Evolutionary conservation across 2,797 vertebrate genomes (phyloP), one percentile per base, ranked within the genome.

Genomic region (Sebastiscus tertius): DNA sequence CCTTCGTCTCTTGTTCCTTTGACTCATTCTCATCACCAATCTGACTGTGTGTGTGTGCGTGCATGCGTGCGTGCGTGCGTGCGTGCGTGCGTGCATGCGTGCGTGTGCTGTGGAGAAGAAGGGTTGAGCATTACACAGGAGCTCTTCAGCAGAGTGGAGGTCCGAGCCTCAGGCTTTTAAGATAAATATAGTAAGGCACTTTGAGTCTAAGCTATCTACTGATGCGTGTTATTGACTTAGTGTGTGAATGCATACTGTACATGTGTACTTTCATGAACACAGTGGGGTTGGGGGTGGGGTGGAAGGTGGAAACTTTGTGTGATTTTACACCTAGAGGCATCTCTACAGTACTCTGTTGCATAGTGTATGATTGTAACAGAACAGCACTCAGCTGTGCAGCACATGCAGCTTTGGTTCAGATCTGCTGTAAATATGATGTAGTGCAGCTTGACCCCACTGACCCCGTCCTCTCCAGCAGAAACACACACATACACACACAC

Each of bases 171-270:
- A 0, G 79, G 52, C 84, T 87, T 84, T 87, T 63, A 63, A 71
- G 64, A 87, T 89, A 91, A 91, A 92, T 85, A 92, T 92, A 92
- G 88, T 56, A 1, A 13, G n/a, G 67, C 67, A 72, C 79, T 84
- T 77, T 73, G 56, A 78, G 61, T 72, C 66, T 1, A 4, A 46
- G 56, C 64, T 58, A 18, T 55, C 67, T 85, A 36, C 61, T 78
- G 82, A 82, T 79, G 84, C 79, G 54, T 8, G 9, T 33, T 75
- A 58, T 39, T 61, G 70, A 78, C 75, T 55, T 4, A 52, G 20
- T 70, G 29, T 68, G 61, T 20, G 65, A 4, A 11, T 16, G 39
- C 36, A 60, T 22, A 58, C 14, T 29, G 34, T 49, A 4, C 4
- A 10, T 62, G 29, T 26, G 77, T 64, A 55, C 59, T 29, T 84